Conservation (phyloP, 2,797 vertebrate species). For the Zalophus californianus region DNA sequence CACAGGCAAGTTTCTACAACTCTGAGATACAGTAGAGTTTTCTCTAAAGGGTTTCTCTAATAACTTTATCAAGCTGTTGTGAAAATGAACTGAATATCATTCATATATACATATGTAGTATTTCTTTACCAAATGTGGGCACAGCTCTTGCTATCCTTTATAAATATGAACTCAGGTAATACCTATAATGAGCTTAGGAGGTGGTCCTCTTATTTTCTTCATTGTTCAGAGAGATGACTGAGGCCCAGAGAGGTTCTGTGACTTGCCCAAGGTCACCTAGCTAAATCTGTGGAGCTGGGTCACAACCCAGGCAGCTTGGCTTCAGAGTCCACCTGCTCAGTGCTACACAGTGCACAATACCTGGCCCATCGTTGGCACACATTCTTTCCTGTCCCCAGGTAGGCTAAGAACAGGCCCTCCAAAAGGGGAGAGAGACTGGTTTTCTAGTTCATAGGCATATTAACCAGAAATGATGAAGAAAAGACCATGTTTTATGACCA, state of each 20-base stretch:
- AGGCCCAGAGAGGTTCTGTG: background rate
- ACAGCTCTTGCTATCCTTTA: background rate
- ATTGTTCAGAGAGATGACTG: background rate
- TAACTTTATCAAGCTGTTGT: background rate
- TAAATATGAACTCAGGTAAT: background rate
- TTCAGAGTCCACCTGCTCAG: background rate
- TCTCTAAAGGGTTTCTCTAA: background rate
- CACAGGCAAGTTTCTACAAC: background rate
- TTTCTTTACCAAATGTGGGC: background rate
- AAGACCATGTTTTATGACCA: constrained; percentile 43
- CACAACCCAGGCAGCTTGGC: background rate
- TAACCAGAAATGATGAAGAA: constrained; percentile 53
- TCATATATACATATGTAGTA: background rate
- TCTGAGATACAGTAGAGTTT: background rate
- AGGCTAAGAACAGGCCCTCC: background rate
- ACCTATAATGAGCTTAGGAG: background rate
- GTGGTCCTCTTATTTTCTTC: background rate
- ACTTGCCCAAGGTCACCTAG: background rate
- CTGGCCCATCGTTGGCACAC: background rate
- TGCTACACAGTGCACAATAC: accelerated
- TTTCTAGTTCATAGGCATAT: constrained; percentile 57
- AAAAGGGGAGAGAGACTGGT: background rate
- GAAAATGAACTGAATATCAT: constrained; percentile 21
- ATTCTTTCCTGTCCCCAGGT: background rate
- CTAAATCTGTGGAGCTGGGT: background rate